These are phyloP conservation scores for Mycogona germanica DNA, from an alignment of 2,888 invertebrate species.

Conservation along the genomic window DNA sequence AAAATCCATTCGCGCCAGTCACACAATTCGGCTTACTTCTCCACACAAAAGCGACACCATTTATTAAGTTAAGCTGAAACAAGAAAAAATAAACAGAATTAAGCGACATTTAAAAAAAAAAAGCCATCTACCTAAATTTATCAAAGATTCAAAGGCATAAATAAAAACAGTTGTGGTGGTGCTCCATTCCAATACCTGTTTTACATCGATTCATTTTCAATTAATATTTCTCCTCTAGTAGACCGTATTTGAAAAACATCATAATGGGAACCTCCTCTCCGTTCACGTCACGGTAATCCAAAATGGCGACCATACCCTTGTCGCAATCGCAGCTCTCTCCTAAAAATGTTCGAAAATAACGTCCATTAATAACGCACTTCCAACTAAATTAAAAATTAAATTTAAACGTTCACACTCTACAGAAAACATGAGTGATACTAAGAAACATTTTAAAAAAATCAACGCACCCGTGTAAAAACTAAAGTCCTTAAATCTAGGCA, in stretches of 20 bases:
- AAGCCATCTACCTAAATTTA: not conserved
- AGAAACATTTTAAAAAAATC: too few relatives aligned
- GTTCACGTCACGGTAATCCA: conserved; percentile 83
- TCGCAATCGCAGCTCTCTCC: conserved; percentile 81
- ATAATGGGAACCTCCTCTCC: conserved; percentile 71
- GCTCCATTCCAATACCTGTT: not conserved
- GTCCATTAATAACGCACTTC: too few relatives aligned
- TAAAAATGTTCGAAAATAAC: too few relatives aligned
- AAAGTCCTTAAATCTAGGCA: conserved; percentile 79
- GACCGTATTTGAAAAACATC: conserved; percentile 93
- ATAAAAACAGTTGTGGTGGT: not conserved
- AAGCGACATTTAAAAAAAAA: too few relatives aligned
- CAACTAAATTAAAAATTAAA: too few relatives aligned
- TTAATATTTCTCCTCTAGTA: conserved; percentile 90
- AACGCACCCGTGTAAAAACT: conserved; percentile 62
- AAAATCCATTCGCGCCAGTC: too few relatives aligned
- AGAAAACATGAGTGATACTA: too few relatives aligned
- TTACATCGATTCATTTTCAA: conserved; percentile 14
- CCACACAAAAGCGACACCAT: too few relatives aligned
- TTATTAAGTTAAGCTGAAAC: too few relatives aligned
- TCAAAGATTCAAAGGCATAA: not conserved
- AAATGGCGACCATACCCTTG: conserved; percentile 61
- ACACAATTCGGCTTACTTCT: too few relatives aligned
- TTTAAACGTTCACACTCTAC: too few relatives aligned
- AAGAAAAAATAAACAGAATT: too few relatives aligned